A percentile compares a stretch with the other conserved stretches of the same genome.
phyloP scores from a whole-genome alignment of 2,113 vertebrate species.

The Saguinus imperator region DNA sequence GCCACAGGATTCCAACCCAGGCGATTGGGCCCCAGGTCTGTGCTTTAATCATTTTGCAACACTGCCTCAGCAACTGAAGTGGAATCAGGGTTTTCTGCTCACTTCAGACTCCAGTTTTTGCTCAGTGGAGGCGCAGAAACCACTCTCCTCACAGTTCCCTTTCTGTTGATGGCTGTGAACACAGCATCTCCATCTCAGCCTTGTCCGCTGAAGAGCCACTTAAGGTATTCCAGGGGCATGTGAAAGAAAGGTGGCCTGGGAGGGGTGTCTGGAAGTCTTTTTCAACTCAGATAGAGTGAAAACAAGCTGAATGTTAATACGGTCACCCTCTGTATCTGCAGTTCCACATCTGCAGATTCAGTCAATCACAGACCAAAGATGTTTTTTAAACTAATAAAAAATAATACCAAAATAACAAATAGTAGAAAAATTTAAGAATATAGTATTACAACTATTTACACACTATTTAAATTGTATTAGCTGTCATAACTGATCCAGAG shows the following conservation, averaged over 20 bases:
- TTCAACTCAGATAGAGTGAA: not conserved
- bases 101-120: not conserved
- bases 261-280: not conserved
- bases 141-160: not conserved
- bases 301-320: not conserved
- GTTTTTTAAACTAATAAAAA: not conserved
- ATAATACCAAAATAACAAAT: not conserved
- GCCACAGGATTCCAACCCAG: not conserved
- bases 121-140: not conserved
- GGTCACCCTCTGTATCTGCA: not conserved
- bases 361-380: not conserved
- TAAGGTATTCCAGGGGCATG: not conserved
- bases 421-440: not conserved
- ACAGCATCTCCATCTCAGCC: not conserved
- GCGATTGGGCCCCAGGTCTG: rapidly evolving
- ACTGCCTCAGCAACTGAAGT: not conserved
- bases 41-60: not conserved
- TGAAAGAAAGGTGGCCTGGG: not conserved
- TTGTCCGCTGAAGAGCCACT: not conserved
- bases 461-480: not conserved
- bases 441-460: not conserved
- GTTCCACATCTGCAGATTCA: not conserved
- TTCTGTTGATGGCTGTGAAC: not conserved
- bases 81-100: not conserved
- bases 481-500: not conserved